These are phyloP conservation scores for Linnaemya vulpina DNA, from an alignment of 2,888 invertebrate species.

Conservation along the genomic window DNA sequence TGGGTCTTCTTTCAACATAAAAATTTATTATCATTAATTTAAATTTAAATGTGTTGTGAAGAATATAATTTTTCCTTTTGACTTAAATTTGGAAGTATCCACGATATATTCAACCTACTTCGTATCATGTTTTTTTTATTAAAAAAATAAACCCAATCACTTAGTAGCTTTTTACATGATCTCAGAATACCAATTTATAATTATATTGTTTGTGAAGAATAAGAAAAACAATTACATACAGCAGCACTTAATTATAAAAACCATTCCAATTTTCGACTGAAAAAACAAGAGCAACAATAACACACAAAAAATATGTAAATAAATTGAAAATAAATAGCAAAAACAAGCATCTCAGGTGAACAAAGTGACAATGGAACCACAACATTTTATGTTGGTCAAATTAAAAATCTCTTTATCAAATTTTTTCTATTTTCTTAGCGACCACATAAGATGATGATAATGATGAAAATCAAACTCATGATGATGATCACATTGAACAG, in stretches of 20 bases:
- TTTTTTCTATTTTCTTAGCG: conserved; percentile 57
- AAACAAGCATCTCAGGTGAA: conserved; percentile 59
- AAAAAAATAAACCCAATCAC: too few relatives aligned
- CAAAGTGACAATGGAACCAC: conserved; percentile 66
- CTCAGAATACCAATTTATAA: background rate
- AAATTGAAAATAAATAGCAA: background rate
- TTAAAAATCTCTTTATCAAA: conserved; percentile 33
- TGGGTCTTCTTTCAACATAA: too few relatives aligned
- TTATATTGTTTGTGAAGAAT: background rate
- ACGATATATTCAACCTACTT: too few relatives aligned
- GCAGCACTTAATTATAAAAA: background rate
- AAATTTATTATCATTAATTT: too few relatives aligned
- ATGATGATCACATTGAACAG: background rate
- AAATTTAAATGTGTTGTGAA: too few relatives aligned
- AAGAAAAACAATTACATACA: background rate
- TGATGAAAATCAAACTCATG: background rate
- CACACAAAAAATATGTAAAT: background rate
- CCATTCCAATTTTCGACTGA: background rate
- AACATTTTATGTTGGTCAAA: conserved; percentile 44
- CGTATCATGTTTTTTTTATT: too few relatives aligned
- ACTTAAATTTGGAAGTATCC: too few relatives aligned
- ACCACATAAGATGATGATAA: conserved; percentile 62
- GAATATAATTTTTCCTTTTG: too few relatives aligned
- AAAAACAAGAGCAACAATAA: background rate
- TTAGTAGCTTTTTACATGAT: background rate